Evolutionary conservation across 2,888 invertebrate genomes (phyloP).

Genomic region (Dugesia japonica): DNA sequence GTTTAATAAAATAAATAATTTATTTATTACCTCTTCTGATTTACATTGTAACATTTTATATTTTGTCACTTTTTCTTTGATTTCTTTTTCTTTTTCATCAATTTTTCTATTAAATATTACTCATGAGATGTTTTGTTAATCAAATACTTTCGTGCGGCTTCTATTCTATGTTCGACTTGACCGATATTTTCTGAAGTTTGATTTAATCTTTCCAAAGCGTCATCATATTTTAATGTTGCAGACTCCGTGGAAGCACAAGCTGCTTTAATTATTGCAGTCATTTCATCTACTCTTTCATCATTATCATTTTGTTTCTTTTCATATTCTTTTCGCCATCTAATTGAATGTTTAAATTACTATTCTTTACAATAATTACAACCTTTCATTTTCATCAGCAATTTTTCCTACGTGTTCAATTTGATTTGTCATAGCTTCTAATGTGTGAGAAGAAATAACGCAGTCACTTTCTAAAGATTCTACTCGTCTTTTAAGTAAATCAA

Average conservation of each 20-base stretch:
- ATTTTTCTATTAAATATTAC: not conserved
- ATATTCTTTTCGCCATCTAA: not conserved
- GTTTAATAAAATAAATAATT: not conserved
- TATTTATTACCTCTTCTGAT: not conserved
- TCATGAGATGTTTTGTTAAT: too few species aligned
- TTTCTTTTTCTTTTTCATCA: not conserved
- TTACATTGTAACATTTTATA: not conserved
- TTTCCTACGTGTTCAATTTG: not conserved
- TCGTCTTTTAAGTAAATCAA: not conserved
- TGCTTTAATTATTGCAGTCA: not conserved
- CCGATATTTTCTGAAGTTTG: not conserved
- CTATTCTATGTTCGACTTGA: not conserved
- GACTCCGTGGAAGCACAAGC: not conserved
- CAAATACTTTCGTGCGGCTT: not conserved
- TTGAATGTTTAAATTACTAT: not conserved
- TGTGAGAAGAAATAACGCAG: not conserved
- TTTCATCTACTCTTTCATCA: not conserved
- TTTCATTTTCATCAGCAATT: not conserved
- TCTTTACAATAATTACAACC: not conserved
- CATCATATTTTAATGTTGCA: not conserved
- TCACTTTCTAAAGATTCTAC: not conserved
- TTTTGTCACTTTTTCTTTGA: constrained; percentile 12
- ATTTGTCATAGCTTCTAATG: not conserved
- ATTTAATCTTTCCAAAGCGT: not conserved
- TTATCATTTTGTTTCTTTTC: not conserved